phyloP scores from a whole-genome alignment of 1,140 invertebrate species.

The Microplitis mediator region DNA sequence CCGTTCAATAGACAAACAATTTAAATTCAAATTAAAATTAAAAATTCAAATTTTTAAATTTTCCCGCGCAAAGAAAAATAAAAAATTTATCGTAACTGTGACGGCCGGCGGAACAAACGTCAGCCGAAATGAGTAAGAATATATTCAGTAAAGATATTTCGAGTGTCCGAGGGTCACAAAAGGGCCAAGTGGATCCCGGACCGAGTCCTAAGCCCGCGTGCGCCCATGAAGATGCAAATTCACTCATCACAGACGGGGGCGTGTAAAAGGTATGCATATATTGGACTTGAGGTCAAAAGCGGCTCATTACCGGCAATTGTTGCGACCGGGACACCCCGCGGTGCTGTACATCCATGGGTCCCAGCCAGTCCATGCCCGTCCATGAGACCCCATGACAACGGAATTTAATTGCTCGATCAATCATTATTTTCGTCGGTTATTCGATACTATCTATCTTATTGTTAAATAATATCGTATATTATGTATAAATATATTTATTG shows the following conservation, averaged over 20 bases:
- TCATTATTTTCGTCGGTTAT: slow-evolving; percentile 51
- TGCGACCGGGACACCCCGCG: slow-evolving; percentile 49
- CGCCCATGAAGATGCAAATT: slow-evolving; percentile 19
- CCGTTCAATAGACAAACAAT: too few relatives aligned
- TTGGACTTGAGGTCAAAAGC: slow-evolving; percentile 40
- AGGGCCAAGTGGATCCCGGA: too few relatives aligned
- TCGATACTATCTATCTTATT: background rate
- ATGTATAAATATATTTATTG: background rate
- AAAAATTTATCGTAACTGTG: too few relatives aligned
- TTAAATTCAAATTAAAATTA: too few relatives aligned
- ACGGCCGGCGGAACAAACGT: too few relatives aligned
- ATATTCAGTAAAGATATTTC: too few relatives aligned
- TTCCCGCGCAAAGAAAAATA: too few relatives aligned
- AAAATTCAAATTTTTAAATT: too few relatives aligned
- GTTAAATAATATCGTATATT: background rate
- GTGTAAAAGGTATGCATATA: slow-evolving; percentile 16
- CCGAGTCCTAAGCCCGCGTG: background rate
- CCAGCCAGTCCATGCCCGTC: slow-evolving; percentile 9
- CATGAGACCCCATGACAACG: slow-evolving; percentile 49
- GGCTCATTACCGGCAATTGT: slow-evolving; percentile 62
- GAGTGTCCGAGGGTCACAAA: too few relatives aligned
- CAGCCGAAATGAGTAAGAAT: too few relatives aligned
- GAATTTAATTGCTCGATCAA: slow-evolving; percentile 61
- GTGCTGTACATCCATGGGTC: slow-evolving; percentile 30
- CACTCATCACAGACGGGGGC: slow-evolving; percentile 6